Evolutionary conservation across 2,797 vertebrate species (phyloP).

Genomic region (Notoglanidium macrostoma): DNA sequence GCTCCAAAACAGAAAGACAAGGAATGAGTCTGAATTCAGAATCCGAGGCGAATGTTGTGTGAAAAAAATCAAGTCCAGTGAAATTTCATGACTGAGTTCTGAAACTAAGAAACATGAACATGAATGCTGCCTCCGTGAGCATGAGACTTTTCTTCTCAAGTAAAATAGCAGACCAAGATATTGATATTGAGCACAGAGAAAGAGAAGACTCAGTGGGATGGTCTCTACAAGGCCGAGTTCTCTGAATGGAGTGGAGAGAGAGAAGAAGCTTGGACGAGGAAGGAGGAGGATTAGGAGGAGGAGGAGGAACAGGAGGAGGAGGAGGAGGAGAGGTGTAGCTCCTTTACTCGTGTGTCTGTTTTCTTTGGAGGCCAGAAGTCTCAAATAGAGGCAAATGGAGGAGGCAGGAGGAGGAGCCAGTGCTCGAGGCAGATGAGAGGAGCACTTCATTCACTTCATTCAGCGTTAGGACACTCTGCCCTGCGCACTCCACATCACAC

Average conservation of each 20-base stretch:
- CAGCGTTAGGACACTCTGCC: conserved; percentile 48
- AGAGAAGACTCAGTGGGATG: conserved; percentile 38
- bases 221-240: conserved; percentile 61
- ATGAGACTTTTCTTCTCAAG: conserved; percentile 27
- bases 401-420: conserved; percentile 68
- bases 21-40: conserved; percentile 25
- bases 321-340: conserved; percentile 73
- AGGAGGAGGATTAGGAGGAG: conserved; percentile 64
- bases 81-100: conserved; percentile 59
- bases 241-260: conserved; percentile 66
- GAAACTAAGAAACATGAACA: conserved; percentile 19
- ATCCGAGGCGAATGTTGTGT: conserved; percentile 34
- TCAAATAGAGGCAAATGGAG: conserved; percentile 81
- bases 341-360: conserved; percentile 76
- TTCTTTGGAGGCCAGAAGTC: conserved; percentile 74
- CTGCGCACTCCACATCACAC: conserved; percentile 44
- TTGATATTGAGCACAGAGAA: conserved; percentile 43
- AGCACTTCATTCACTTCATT: conserved; percentile 80
- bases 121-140: conserved; percentile 17
- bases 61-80: conserved; percentile 59
- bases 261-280: conserved; percentile 47
- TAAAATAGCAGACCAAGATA: conserved; percentile 21
- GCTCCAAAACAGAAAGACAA: conserved; percentile 13
- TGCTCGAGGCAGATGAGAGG: conserved; percentile 66
- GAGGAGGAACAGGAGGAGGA: conserved; percentile 67